Evolutionary conservation across 2,888 invertebrate genomes (phyloP), one percentile per base, ranked within the genome.

Genomic region (Antitype chi): DNA sequence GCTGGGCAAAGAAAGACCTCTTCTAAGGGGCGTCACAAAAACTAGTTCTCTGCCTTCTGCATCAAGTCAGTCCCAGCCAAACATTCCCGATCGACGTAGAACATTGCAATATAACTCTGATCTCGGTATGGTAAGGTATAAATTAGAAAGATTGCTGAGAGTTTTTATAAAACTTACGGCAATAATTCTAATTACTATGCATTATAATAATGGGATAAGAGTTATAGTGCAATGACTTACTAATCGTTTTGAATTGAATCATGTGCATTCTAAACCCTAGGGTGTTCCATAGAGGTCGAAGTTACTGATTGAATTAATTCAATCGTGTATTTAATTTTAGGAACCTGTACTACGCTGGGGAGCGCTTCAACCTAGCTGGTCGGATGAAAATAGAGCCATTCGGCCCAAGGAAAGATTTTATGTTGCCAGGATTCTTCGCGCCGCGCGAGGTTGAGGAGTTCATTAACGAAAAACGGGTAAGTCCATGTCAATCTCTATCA

Each of bases 261-360:
- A 38, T 6, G 49, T 67, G 32, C 47, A 64, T 49, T 20, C 23
- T 32, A 28, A 32, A 32, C 11, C 20, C 5, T 64, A 32, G 13
- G 5, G 2, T 49, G 2, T 43, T 47, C 23, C 15, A 11, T 32
- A 28, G 23, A 20, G 13, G 32, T 20, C 15, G 25, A 47, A 8
- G 17, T 28, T 70, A 55, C 17, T 57, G 28, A 47, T 47, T 8
- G 9, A 0, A 49, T 64, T 28, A 32, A 55, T 47, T 13, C 43
- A 47, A 47, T 28, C 23, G 5, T 55, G 3, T 69, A 13, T 76
- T 60, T 76, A 74, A 74, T 86, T 72, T 32, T 85, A 97, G 98
- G 78, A 99, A 99, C 94, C 96, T 99, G 38, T 98, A 97, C 91
- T 98, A 98, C 90, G 97, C 98, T 43, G 99, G 95, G 0, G 89